Evolutionary conservation across 2,113 vertebrate genomes (phyloP).

Genomic region (Indri indri): DNA sequence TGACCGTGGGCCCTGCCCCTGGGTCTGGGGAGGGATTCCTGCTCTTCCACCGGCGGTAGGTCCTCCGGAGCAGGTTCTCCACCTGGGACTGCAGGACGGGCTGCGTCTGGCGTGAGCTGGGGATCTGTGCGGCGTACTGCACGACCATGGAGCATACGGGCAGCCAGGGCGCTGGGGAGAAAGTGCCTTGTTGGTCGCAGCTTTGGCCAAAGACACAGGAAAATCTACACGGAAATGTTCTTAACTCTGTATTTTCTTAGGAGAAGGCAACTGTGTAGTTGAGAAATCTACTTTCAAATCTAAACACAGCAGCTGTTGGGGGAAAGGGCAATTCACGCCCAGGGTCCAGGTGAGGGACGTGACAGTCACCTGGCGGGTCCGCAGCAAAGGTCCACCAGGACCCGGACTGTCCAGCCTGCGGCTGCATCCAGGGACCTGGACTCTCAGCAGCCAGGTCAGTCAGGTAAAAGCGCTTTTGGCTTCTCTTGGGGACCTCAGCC

Average conservation of each 20-base stretch:
- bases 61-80: slow-evolving; percentile 88
- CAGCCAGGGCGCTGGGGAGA: slow-evolving; percentile 88
- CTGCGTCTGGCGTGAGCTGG: slow-evolving; percentile 84
- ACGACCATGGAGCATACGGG: slow-evolving; percentile 89
- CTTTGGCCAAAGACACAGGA: background rate
- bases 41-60: slow-evolving; percentile 79
- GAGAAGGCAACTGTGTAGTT: background rate
- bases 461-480: background rate
- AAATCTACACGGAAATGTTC: background rate
- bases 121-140: slow-evolving; percentile 88
- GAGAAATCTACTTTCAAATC: background rate
- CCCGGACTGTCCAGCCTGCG: background rate
- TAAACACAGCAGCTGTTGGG: background rate
- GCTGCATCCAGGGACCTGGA: no score
- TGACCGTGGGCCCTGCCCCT: slow-evolving; percentile 76
- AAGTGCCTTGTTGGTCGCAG: background rate
- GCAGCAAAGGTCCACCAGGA: background rate
- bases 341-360: background rate
- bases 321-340: background rate
- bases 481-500: background rate
- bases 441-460: background rate
- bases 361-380: background rate
- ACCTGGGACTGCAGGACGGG: slow-evolving; percentile 93
- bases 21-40: background rate
- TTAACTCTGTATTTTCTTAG: background rate